Base-by-base conservation (phyloP, 2,888 invertebrate genomes). In the Mechanitis mazaeus region DNA sequence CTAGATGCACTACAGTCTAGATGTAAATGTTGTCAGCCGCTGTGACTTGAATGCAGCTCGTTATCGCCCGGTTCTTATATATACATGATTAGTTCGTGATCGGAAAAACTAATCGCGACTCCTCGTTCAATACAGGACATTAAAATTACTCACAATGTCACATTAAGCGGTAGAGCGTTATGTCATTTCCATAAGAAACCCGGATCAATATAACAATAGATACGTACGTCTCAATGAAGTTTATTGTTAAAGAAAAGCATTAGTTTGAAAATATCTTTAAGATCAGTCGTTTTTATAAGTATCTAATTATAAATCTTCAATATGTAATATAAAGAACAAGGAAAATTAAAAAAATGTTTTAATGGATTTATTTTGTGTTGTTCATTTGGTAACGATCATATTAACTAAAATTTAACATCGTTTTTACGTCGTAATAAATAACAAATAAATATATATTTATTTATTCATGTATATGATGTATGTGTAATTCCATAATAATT, bases 181-280 rank as follows among this genome's bases (percentile, higher is more conserved):
- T 76, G 72, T 83, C 80, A 85, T 85, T 78, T 80, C 85, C 85
- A 87, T 87, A 87, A 83, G 71, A 74, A 78, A 77, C 78, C 80
- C 78, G 82, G 83, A 85, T 85, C 78, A 80, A 59, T 61, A 63
- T 69, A 66, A 73, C 74, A 72, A 70, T 70, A 68, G 71, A 45
- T 66, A 61, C 67, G 61, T 65, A 59, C 60, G 60, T 54, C 53
- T 58, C 45, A 45, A 38, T 54, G 55, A 46, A 31, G 53, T 45
- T 60, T 58, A 56, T 56, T 64, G 31, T 54, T 3, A 47, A 42
- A 28, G 4, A 56, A 11, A 42, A 6, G 3, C 9, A 11, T 9
- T 42, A 9, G 3, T 42, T 42, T 9, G 2, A 42, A 38, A 42
- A 42, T 9, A 42, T 42, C 11, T 42, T 1, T 11, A 42, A 42